Percentiles rank a stretch among this genome's conserved stretches.
phyloP scores from a whole-genome alignment of 2,797 vertebrate genomes.

The Capromys pilorides region DNA sequence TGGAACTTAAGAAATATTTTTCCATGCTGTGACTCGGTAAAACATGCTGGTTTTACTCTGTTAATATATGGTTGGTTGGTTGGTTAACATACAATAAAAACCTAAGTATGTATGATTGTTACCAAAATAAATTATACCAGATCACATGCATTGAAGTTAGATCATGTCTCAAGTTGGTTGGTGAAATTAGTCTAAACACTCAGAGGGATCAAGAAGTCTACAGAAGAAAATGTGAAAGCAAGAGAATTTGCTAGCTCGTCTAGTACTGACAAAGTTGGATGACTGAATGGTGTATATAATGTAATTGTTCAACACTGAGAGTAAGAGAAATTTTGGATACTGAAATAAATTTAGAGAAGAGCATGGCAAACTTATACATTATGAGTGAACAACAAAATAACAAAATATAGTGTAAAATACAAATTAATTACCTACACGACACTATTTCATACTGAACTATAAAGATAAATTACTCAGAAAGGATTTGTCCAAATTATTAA shows the following conservation, averaged over 20 bases:
- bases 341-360: neutral
- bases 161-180: neutral
- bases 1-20: neutral
- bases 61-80: neutral
- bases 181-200: neutral
- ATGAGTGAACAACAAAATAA: neutral
- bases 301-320: neutral
- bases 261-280: neutral
- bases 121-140: neutral
- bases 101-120: neutral
- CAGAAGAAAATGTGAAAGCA: conserved; percentile 41
- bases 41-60: neutral
- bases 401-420: neutral
- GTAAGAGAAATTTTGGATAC: neutral
- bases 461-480: neutral
- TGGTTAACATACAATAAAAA: neutral
- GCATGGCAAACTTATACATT: neutral
- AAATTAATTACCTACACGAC: neutral
- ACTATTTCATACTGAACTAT: neutral
- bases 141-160: neutral
- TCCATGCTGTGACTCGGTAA: neutral
- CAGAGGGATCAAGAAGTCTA: neutral
- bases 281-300: neutral
- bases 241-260: conserved; percentile 5
- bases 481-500: neutral